These are phyloP conservation scores for Antheraea pernyi DNA, from an alignment of 1,140 invertebrate species.

Conservation along the genomic window DNA sequence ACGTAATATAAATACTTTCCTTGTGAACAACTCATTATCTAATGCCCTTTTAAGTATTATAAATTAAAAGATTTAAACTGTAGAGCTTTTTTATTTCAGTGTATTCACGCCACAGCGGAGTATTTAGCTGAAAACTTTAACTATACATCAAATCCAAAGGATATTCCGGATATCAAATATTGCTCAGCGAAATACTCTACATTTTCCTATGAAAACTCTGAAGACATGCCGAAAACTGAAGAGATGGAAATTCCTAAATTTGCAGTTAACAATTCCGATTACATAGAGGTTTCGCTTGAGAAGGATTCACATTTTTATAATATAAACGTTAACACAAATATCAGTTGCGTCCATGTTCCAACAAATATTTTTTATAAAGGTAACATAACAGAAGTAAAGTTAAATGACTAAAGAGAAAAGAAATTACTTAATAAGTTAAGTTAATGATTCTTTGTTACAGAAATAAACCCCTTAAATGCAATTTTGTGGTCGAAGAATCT, in stretches of 20 bases:
- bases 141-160: conserved; percentile 45
- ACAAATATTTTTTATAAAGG: conserved; percentile 95
- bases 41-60: too few species aligned
- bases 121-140: conserved; percentile 81
- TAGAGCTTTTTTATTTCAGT: conserved; percentile 66
- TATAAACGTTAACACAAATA: conserved; percentile 89
- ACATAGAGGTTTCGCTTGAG: conserved; percentile 81
- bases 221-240: conserved; percentile 24
- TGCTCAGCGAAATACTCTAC: conserved; percentile 86
- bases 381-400: too few species aligned
- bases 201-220: conserved; percentile 51
- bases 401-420: too few species aligned
- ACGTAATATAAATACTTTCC: too few species aligned
- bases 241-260: conserved; percentile 43
- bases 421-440: background rate
- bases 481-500: conserved; percentile 93
- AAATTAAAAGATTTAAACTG: too few species aligned
- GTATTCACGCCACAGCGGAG: conserved; percentile 86
- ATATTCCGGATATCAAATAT: conserved; percentile 78
- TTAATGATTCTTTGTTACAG: conserved; percentile 59
- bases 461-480: conserved; percentile 83
- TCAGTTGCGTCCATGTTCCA: conserved; percentile 95
- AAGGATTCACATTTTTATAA: conserved; percentile 91
- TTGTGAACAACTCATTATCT: too few species aligned
- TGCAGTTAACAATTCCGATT: conserved; percentile 64